Evolutionary conservation across 2,888 invertebrate species (phyloP), one percentile per base, ranked within the genome.

Genomic region (Pteria penguin): DNA sequence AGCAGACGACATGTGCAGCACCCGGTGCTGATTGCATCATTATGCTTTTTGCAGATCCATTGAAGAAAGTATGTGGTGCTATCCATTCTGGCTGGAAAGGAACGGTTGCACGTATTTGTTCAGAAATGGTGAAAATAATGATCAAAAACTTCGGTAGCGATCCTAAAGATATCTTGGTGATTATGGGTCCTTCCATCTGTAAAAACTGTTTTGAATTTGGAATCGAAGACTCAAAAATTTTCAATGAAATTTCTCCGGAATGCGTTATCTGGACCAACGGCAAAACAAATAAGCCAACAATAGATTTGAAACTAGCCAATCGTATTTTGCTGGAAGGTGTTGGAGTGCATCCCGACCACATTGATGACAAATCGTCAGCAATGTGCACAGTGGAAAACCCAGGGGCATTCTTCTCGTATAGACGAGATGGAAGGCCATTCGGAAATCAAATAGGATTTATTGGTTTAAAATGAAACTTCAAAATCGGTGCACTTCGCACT

Each of bases 391-490:
- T 57, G 2, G 82, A 82, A 57, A 81, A 83, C 65, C 77, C 80
- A 1, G 71, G 79, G n/a, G 45, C 72, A 36, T 82, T 84, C 24
- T 86, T 78, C 74, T 86, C 86, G 1, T 78, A 79, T 70, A 45
- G 76, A 55, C 67, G 86, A 29, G 85, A 86, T 26, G 77, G 80
- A 0, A 58, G 75, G 36, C 86, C 86, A 4, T 86, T 86, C 71
- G 86, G 86, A n/a, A 86, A 86, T 60, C 86, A 86, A 71, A 72
- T 85, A 26, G 86, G 84, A 1, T 86, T 81, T 45, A 84, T 85
- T 36, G 79, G 80, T 1, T 68, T 82, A 33, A 75, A 52, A 33
- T 71, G 33, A 45, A n/a, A n/a, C n/a, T n/a, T n/a, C n/a, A n/a
- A n/a, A n/a, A n/a, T n/a, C n/a, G n/a, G n/a, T n/a, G n/a, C n/a